Conservation (phyloP, 2,888 invertebrate species). For the Synergus japonicus region DNA sequence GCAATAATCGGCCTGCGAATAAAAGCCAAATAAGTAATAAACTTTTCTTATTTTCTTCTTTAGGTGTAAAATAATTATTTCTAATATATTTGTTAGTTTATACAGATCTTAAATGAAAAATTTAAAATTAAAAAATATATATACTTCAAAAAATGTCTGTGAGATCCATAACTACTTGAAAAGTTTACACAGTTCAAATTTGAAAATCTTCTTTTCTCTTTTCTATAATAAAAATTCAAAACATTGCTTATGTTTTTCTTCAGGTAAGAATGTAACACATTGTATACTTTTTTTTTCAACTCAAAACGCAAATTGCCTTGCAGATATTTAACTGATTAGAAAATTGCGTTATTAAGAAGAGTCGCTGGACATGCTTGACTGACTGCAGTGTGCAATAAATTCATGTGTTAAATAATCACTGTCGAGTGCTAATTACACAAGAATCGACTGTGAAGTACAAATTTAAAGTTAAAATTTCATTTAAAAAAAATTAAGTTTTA, state of each 20-base stretch:
- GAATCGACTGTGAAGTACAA: background rate
- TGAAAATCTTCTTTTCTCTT: background rate
- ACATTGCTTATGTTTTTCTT: background rate
- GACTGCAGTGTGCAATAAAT: background rate
- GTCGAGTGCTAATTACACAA: background rate
- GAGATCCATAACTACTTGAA: background rate
- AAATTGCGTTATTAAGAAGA: background rate
- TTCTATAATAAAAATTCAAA: background rate
- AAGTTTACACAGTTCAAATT: background rate
- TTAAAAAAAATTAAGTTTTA: no score
- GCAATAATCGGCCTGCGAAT: conserved; percentile 29
- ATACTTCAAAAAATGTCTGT: no score
- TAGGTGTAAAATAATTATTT: background rate
- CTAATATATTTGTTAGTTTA: background rate
- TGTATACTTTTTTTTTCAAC: no score
- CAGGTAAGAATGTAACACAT: background rate
- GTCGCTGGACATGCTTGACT: background rate
- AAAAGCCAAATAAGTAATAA: conserved; percentile 18
- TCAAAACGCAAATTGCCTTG: background rate
- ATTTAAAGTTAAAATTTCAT: background rate
- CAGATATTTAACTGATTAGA: background rate
- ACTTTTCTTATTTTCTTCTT: conserved; percentile 8
- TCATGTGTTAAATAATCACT: background rate
- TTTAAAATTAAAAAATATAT: background rate
- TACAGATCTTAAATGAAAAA: background rate